A percentile compares a stretch with the other conserved stretches of the same genome.
Conservation (phyloP, 2,888 invertebrate genomes). For the Agriopis aurantiaria region DNA sequence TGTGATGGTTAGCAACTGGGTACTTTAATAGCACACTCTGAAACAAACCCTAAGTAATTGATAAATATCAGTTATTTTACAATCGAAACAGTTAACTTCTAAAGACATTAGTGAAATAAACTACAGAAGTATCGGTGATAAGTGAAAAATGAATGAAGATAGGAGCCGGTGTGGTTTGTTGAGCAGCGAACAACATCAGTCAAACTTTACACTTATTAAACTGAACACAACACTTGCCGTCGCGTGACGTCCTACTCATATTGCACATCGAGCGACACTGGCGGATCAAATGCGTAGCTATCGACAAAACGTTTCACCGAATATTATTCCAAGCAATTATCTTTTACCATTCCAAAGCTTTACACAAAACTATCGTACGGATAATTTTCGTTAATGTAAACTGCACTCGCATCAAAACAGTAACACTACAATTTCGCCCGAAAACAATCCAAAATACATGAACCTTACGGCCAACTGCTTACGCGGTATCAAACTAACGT, state of each 20-base stretch:
- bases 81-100: conserved; percentile 32
- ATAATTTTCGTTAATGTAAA: conserved; percentile 9
- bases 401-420: conserved; percentile 20
- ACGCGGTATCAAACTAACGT: no score
- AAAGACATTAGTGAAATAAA: conserved; percentile 40
- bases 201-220: conserved; percentile 52
- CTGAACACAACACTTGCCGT: conserved; percentile 22
- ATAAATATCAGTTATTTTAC: conserved; percentile 8
- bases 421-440: conserved; percentile 25
- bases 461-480: no score
- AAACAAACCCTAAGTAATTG: background rate
- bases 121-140: conserved; percentile 53
- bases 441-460: conserved; percentile 2
- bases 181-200: conserved; percentile 67
- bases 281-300: conserved; percentile 41
- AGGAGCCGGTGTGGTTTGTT: conserved; percentile 61
- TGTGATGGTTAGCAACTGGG: no score
- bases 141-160: conserved; percentile 47
- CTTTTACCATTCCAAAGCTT: conserved; percentile 23
- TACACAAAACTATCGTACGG: conserved; percentile 2
- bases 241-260: conserved; percentile 15
- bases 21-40: no score
- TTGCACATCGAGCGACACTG: conserved; percentile 37
- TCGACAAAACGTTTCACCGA: conserved; percentile 22
- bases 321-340: conserved; percentile 22